phyloP scores from a whole-genome alignment of 2,888 invertebrate species.

The Hypselothyrea guttata region DNA sequence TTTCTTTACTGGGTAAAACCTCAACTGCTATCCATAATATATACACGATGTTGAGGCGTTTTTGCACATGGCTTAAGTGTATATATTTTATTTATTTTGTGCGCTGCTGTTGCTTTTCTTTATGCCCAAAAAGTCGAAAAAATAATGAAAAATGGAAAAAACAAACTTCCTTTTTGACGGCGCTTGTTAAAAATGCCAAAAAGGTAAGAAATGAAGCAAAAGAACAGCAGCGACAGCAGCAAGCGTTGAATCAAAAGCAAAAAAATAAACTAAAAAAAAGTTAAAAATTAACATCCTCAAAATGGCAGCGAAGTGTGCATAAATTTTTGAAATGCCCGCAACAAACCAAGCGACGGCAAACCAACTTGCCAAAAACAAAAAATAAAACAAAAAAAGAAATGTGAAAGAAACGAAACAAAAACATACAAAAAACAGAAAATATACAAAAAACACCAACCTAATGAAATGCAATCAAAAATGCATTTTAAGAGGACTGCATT shows the following conservation, averaged over 20 bases:
- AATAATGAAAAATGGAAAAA: slow-evolving; percentile 18
- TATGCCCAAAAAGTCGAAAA: slow-evolving; percentile 30
- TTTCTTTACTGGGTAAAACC: not conserved
- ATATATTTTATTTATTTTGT: slow-evolving; percentile 50
- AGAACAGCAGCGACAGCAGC: slow-evolving; percentile 36
- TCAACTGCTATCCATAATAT: slow-evolving; percentile 25
- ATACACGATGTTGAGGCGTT: slow-evolving; percentile 28
- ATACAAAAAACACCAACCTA: slow-evolving; percentile 40
- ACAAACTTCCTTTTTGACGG: slow-evolving; percentile 73
- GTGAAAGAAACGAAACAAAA: slow-evolving; percentile 14
- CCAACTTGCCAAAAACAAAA: slow-evolving; percentile 22
- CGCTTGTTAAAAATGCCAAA: slow-evolving; percentile 71
- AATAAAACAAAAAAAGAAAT: slow-evolving; percentile 23
- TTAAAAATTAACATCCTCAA: slow-evolving; percentile 68
- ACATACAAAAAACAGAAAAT: slow-evolving; percentile 22
- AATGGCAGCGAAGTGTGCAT: slow-evolving; percentile 75
- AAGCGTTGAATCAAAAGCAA: slow-evolving; percentile 30
- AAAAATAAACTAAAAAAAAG: slow-evolving; percentile 18
- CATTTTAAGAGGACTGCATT: slow-evolving; percentile 72
- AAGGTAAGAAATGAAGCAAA: slow-evolving; percentile 46
- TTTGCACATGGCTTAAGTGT: slow-evolving; percentile 49
- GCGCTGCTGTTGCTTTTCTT: slow-evolving; percentile 45
- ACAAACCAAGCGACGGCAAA: slow-evolving; percentile 40
- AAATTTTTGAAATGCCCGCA: slow-evolving; percentile 70
- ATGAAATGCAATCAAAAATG: slow-evolving; percentile 77